phyloP scores from a whole-genome alignment of 2,888 invertebrate genomes.

The Tachina fera region DNA sequence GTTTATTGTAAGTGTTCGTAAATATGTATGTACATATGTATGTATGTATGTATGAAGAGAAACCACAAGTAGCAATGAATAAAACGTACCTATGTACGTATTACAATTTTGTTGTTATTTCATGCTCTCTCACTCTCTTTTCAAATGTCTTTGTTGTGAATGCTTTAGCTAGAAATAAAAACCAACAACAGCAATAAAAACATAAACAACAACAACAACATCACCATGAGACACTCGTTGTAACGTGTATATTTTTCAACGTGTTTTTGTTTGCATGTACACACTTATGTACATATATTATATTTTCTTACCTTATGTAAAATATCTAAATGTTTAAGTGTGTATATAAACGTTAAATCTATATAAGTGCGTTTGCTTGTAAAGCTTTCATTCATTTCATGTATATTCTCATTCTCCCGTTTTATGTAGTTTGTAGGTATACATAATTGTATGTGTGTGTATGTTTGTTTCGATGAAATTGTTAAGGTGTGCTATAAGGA shows the following conservation, averaged over 20 bases:
- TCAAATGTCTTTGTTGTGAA: not conserved
- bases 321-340: slow-evolving; percentile 13
- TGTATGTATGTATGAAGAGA: slow-evolving; percentile 10
- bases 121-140: slow-evolving; percentile 59
- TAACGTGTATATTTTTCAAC: slow-evolving; percentile 42
- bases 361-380: slow-evolving; percentile 7
- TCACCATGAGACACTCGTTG: slow-evolving; percentile 8
- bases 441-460: slow-evolving; percentile 57
- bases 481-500: slow-evolving; percentile 79
- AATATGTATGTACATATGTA: no score
- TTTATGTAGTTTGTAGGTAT: slow-evolving; percentile 35
- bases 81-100: slow-evolving; percentile 26
- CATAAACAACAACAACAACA: slow-evolving; percentile 17
- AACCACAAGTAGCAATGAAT: slow-evolving; percentile 62
- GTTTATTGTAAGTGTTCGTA: not conserved
- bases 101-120: slow-evolving; percentile 37
- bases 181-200: no score
- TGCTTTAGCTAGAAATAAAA: slow-evolving; percentile 23
- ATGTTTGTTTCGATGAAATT: slow-evolving; percentile 70
- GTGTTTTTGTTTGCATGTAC: slow-evolving; percentile 30
- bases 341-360: not conserved
- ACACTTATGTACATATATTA: not conserved
- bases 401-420: slow-evolving; percentile 71
- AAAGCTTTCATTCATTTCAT: slow-evolving; percentile 13
- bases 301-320: slow-evolving; percentile 59